Conservation (phyloP, 2,797 vertebrate species). For the Anguilla marmorata region DNA sequence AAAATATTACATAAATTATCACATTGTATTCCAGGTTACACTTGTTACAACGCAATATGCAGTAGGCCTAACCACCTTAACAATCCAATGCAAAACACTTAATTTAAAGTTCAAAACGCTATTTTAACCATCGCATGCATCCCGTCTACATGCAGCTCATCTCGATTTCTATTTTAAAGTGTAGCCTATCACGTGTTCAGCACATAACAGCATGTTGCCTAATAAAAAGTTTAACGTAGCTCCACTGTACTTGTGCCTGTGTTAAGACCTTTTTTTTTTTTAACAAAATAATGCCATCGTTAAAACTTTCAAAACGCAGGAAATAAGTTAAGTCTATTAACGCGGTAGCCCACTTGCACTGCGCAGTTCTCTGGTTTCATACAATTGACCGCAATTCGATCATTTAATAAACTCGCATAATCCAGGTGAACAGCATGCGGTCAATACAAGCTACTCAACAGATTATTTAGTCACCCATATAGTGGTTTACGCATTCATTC, state of each 20-base stretch:
- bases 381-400: background rate
- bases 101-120: background rate
- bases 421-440: background rate
- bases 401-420: background rate
- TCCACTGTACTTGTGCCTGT: background rate
- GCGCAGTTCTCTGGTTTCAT: background rate
- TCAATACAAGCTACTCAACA: background rate
- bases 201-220: background rate
- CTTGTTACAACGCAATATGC: background rate
- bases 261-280: background rate
- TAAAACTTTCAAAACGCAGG: background rate
- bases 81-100: background rate
- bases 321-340: background rate
- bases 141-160: background rate
- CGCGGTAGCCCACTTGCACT: background rate
- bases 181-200: background rate
- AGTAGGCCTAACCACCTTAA: background rate
- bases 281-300: background rate
- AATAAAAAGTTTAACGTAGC: background rate
- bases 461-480: background rate
- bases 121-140: background rate
- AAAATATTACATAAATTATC: background rate
- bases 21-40: background rate
- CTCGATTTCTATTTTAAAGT: background rate
- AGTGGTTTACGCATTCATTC: background rate